Evolutionary conservation across 2,888 invertebrate species (phyloP), one percentile per base, ranked within the genome.

Genomic region (Polyommatus iphigenia): DNA sequence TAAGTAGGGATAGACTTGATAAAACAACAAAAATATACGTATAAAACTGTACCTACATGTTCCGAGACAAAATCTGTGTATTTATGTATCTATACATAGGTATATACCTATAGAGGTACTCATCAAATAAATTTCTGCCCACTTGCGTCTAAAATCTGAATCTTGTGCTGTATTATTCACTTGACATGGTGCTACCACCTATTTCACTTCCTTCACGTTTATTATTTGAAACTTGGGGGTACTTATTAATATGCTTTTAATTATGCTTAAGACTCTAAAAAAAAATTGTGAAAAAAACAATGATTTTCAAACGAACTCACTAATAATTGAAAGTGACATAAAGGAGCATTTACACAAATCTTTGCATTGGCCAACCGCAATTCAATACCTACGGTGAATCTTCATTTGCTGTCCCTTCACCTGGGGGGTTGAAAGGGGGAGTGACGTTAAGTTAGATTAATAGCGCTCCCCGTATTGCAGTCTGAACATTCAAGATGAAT

Each of bases 381-480:
- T 13, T 80, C 83, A 80, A 89, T 91, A 89, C 87, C 20, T 24
- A 29, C 54, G 13, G 75, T 75, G 50, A 75, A 90, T 92, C 87
- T 91, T 90, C 89, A 92, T 93, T 92, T 89, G 79, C 77, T 75
- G 71, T 80, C 80, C 80, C 80, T 80, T 84, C 86, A 89, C 89
- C 87, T 90, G 87, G 82, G 62, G 73, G 78, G 80, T 82, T 4
- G 85, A 83, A 84, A 85, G 10, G 62, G 62, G 83, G 84, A 87
- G 84, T 85, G 89, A 90, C 90, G 84, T 83, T 92, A 90, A 92
- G 87, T 88, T 89, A 89, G 90, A 92, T 92, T 93, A 91, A 92
- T 92, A 87, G 87, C 83, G 46, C 80, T 79, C 81, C 85, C 83
- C 85, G 87, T 87, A 85, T 84, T 79, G 79, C 81, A 82, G 78